A percentile compares a stretch with the other conserved stretches of the same genome.
phyloP scores from a whole-genome alignment of 2,888 invertebrate genomes.

The Drosophila lutescens region DNA sequence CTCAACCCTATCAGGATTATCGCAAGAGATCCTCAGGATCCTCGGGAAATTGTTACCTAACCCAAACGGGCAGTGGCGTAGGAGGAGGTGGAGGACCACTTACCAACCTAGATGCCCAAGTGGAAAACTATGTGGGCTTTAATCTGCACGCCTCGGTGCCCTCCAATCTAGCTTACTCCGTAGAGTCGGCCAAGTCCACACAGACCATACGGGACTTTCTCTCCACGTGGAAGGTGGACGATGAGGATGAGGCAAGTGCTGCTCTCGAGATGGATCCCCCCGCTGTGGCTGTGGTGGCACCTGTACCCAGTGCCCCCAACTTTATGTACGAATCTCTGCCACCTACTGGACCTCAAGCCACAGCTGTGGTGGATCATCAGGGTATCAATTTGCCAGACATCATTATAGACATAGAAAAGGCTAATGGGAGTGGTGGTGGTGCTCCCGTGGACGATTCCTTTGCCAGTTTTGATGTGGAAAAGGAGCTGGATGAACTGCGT shows the following conservation, averaged over 20 bases:
- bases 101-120: constrained; percentile 60
- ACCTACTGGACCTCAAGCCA: constrained; percentile 68
- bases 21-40: constrained; percentile 59
- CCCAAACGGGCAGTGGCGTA: constrained; percentile 36
- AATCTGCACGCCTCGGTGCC: constrained; percentile 48
- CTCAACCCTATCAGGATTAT: constrained; percentile 54
- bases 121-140: constrained; percentile 65
- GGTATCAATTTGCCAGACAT: constrained; percentile 83
- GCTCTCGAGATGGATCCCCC: constrained; percentile 16
- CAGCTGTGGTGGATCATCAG: constrained; percentile 71
- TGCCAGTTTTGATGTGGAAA: constrained; percentile 80
- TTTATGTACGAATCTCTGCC: constrained; percentile 71
- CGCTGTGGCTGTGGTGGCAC: constrained; percentile 55
- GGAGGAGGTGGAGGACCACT: constrained; percentile 38
- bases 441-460: constrained; percentile 61
- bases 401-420: constrained; percentile 84
- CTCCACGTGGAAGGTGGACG: constrained; percentile 84
- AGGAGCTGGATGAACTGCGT: constrained; percentile 78
- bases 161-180: constrained; percentile 5
- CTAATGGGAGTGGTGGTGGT: constrained; percentile 58
- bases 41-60: constrained; percentile 52
- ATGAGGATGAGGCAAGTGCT: constrained; percentile 78
- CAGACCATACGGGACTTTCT: constrained; percentile 83
- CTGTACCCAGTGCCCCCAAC: constrained; percentile 20
- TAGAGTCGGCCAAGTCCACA: constrained; percentile 19